A percentile compares a stretch with the other conserved stretches of the same genome.
Conservation (phyloP, 2,113 vertebrate species). For the Limanda limanda region DNA sequence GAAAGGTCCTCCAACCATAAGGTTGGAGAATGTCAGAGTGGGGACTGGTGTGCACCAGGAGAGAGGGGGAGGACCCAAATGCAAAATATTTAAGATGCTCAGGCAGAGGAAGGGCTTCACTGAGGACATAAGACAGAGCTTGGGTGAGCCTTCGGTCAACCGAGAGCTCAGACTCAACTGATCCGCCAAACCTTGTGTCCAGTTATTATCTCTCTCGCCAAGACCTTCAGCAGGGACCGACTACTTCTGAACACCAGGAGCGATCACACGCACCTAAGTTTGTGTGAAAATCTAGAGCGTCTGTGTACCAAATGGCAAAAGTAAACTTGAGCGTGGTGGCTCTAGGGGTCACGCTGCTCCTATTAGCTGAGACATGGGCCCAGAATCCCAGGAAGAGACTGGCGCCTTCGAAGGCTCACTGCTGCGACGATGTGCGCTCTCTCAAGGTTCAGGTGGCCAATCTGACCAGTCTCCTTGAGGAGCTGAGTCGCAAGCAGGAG, state of each 20-base stretch:
- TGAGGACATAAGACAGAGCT: slow-evolving; percentile 66
- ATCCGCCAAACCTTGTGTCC: slow-evolving; percentile 17
- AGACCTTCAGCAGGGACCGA: slow-evolving; percentile 5
- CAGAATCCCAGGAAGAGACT: slow-evolving; percentile 84
- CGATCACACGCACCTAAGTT: background rate
- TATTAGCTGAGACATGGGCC: slow-evolving; percentile 71
- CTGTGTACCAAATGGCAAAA: slow-evolving; percentile 73
- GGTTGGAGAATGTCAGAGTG: slow-evolving; percentile 74
- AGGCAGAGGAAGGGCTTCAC: slow-evolving; percentile 73
- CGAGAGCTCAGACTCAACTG: slow-evolving; percentile 49
- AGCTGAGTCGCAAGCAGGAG: slow-evolving; percentile 91
- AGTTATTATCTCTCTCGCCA: slow-evolving; percentile 11
- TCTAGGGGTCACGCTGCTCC: slow-evolving; percentile 68
- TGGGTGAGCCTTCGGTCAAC: slow-evolving; percentile 60
- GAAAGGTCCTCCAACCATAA: slow-evolving; percentile 67
- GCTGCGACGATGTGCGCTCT: slow-evolving; percentile 90
- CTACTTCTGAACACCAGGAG: background rate
- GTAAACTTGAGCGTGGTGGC: slow-evolving; percentile 46
- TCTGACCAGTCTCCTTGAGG: slow-evolving; percentile 88
- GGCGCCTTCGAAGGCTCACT: slow-evolving; percentile 75
- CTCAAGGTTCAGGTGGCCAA: slow-evolving; percentile 93
- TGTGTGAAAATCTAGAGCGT: background rate
- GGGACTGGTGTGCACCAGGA: slow-evolving; percentile 58
- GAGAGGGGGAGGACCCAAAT: slow-evolving; percentile 84
- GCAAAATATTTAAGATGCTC: slow-evolving; percentile 93